Conservation (phyloP, 2,797 vertebrate species). For the Pseudochromis fuscus region DNA sequence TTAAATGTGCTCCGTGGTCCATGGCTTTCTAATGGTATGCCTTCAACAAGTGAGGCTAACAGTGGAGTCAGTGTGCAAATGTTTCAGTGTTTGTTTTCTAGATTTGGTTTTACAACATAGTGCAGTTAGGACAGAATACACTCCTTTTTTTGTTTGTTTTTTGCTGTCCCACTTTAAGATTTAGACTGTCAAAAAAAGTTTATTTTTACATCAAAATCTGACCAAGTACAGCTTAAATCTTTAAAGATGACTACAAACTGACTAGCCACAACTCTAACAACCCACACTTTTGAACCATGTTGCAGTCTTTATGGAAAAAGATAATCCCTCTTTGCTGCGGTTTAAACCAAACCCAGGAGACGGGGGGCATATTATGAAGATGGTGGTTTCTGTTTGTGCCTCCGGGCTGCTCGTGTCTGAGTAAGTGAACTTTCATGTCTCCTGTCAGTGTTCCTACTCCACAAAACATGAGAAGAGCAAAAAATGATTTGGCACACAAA, state of each 20-base stretch:
- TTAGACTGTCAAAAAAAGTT: conserved; percentile 52
- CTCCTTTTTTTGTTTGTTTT: conserved; percentile 6
- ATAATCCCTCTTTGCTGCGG: conserved; percentile 58
- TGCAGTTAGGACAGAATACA: not conserved
- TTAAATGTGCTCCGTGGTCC: too few relatives aligned
- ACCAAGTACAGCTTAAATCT: conserved; percentile 52
- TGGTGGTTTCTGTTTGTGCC: conserved; percentile 62
- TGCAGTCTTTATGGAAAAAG: conserved; percentile 54
- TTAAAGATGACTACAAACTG: conserved; percentile 63
- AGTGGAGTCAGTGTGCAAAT: not conserved
- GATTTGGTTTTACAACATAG: not conserved
- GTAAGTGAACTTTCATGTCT: conserved; percentile 76
- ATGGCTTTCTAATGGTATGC: too few relatives aligned
- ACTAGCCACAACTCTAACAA: conserved; percentile 29
- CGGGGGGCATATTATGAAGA: conserved; percentile 50
- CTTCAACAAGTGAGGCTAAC: too few relatives aligned
- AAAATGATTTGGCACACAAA: conserved; percentile 56
- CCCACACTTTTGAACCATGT: conserved; percentile 47
- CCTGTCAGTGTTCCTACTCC: conserved; percentile 50
- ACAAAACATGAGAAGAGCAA: conserved; percentile 57
- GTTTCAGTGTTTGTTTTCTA: conserved; percentile 7
- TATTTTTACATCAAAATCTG: conserved; percentile 61
- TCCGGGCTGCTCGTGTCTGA: conserved; percentile 52
- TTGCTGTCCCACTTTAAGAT: conserved; percentile 34
- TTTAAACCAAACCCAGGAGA: conserved; percentile 63